These are phyloP conservation scores for Apostichopus parvimensis DNA, from an alignment of 35 echinoderm and acorn worm species.

Conservation along the genomic window DNA sequence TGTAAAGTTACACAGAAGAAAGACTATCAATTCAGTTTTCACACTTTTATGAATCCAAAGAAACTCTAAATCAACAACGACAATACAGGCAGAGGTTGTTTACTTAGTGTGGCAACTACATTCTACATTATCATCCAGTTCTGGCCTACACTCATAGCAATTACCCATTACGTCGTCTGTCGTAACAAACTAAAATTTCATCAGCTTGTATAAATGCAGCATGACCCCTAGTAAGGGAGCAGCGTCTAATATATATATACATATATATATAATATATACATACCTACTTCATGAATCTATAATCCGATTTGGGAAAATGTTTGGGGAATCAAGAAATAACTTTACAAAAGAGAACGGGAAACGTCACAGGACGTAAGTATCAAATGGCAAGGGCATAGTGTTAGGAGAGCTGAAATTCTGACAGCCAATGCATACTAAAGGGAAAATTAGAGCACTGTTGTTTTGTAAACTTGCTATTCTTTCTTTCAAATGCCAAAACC, in stretches of 20 bases:
- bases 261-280: no score
- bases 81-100: no score
- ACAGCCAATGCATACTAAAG: neutral
- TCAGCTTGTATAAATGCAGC: neutral
- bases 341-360: neutral
- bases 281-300: slow-evolving; percentile 33
- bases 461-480: neutral
- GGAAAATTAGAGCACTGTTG: neutral
- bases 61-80: no score
- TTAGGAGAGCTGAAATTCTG: neutral
- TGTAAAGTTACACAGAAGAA: no score
- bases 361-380: slow-evolving; percentile 2
- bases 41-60: no score
- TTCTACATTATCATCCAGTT: no score
- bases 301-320: slow-evolving; percentile 50
- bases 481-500: neutral
- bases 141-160: no score
- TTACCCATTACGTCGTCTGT: no score
- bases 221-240: neutral
- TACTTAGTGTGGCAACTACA: no score
- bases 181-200: neutral
- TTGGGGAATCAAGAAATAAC: neutral
- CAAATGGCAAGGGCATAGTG: slow-evolving; percentile 8
- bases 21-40: no score
- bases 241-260: no score